These are phyloP conservation scores for Alcedo quadribrachys DNA, from an alignment of 2,797 vertebrate genomes.

Conservation along the genomic window DNA sequence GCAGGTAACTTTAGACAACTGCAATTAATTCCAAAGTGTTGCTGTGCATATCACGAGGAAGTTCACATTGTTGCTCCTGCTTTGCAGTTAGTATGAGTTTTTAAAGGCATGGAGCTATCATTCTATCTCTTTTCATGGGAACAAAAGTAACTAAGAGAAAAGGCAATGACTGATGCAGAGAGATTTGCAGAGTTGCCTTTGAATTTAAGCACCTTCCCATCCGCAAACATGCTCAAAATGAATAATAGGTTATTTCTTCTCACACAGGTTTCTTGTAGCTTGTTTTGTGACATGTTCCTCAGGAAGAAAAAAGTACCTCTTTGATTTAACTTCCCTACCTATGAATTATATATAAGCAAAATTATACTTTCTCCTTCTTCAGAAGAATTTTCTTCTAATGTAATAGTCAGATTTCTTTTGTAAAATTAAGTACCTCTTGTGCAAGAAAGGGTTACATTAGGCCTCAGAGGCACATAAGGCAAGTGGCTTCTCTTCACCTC, in stretches of 20 bases:
- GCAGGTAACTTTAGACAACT: not conserved
- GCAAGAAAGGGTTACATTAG: not conserved
- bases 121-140: not conserved
- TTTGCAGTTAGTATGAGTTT: not conserved
- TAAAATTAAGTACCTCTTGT: not conserved
- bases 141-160: not conserved
- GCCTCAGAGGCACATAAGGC: not conserved
- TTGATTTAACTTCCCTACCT: slow-evolving; percentile 68
- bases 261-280: not conserved
- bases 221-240: not conserved
- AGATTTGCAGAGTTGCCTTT: not conserved
- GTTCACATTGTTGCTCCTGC: not conserved
- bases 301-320: slow-evolving; percentile 69
- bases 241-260: not conserved
- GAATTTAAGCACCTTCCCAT: not conserved
- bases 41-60: not conserved
- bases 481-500: not conserved
- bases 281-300: slow-evolving; percentile 55
- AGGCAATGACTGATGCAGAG: not conserved
- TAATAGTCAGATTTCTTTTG: not conserved
- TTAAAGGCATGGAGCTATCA: not conserved
- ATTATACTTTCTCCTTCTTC: not conserved
- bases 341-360: slow-evolving; percentile 62
- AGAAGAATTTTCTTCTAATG: not conserved
- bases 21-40: not conserved